Percentiles rank a stretch among this genome's conserved stretches.
Evolutionary conservation across 2,888 invertebrate species (phyloP).

Genomic region (Hypena proboscidalis): DNA sequence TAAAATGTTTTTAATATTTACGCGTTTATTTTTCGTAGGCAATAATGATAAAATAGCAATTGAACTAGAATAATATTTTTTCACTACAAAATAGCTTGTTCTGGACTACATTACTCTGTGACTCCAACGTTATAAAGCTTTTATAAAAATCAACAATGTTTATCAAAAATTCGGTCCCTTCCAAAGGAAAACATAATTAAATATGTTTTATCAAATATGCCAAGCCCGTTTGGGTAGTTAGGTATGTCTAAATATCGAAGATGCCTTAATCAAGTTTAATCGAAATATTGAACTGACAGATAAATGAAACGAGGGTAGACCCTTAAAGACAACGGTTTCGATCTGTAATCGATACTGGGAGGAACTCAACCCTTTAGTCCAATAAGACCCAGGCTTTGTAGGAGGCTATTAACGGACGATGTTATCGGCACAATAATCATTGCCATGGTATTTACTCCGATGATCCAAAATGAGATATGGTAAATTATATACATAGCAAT

Average conservation of each 20-base stretch:
- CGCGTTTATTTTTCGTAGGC: not conserved
- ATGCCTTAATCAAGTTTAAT: constrained; percentile 50
- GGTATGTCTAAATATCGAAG: constrained; percentile 32
- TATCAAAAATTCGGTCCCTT: constrained; percentile 2
- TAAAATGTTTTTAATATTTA: not conserved
- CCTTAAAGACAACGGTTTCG: constrained; percentile 52
- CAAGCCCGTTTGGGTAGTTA: constrained; percentile 16
- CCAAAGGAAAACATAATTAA: constrained; percentile 11
- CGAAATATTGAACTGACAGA: constrained; percentile 59
- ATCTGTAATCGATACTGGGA: constrained; percentile 57
- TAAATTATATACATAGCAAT: no score
- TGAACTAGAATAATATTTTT: no score
- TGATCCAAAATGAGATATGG: constrained; percentile 22
- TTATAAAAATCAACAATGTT: not conserved
- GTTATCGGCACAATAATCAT: constrained; percentile 45
- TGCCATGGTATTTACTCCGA: constrained; percentile 34
- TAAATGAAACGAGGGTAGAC: constrained; percentile 59
- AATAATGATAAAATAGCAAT: no score
- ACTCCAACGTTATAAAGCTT: not conserved
- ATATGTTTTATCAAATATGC: constrained; percentile 25
- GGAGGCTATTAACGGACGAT: constrained; percentile 45
- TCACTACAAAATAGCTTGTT: no score
- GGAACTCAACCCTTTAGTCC: constrained; percentile 51
- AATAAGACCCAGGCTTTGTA: constrained; percentile 49
- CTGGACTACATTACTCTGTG: not conserved